A percentile compares a stretch with the other conserved stretches of the same genome.
These are phyloP conservation scores for Drosophila nebulosa DNA, from an alignment of 1,140 invertebrate species.

Conservation along the genomic window DNA sequence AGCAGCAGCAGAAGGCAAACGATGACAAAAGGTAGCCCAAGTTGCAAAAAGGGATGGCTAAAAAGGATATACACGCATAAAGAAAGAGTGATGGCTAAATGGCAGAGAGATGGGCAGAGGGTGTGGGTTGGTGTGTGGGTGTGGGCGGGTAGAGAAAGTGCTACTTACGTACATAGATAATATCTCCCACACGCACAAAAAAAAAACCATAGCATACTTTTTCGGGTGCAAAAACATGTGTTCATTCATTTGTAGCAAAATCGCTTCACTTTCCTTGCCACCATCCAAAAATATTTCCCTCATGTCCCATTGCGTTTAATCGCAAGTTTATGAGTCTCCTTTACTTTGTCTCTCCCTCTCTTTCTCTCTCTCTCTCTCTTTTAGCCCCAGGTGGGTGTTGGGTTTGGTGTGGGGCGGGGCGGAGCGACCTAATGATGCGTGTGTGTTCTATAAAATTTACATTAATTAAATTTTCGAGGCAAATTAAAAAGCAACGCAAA, in stretches of 20 bases:
- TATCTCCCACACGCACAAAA: constrained; percentile 39
- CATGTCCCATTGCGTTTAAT: constrained; percentile 37
- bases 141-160: not conserved
- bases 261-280: not conserved
- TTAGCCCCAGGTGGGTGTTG: not conserved
- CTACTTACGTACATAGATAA: constrained; percentile 64
- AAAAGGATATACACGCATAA: not conserved
- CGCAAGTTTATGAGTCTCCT: constrained; percentile 38
- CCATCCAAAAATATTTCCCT: constrained; percentile 8
- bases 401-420: too few relatives aligned
- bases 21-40: constrained; percentile 70
- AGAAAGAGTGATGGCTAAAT: not conserved
- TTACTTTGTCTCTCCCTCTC: not conserved
- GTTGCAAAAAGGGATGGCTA: not conserved
- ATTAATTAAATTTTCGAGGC: constrained; percentile 58
- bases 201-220: constrained; percentile 51
- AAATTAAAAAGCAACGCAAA: constrained; percentile 1
- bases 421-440: constrained; percentile 21
- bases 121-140: not conserved
- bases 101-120: too few relatives aligned
- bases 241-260: constrained; percentile 54
- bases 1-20: constrained; percentile 38
- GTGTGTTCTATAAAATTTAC: constrained; percentile 48
- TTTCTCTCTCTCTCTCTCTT: too few relatives aligned
- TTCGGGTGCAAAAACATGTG: constrained; percentile 50